A percentile compares a stretch with the other conserved stretches of the same genome.
Evolutionary conservation across 1,140 invertebrate species (phyloP).

Genomic region (Heliconius hermathena): DNA sequence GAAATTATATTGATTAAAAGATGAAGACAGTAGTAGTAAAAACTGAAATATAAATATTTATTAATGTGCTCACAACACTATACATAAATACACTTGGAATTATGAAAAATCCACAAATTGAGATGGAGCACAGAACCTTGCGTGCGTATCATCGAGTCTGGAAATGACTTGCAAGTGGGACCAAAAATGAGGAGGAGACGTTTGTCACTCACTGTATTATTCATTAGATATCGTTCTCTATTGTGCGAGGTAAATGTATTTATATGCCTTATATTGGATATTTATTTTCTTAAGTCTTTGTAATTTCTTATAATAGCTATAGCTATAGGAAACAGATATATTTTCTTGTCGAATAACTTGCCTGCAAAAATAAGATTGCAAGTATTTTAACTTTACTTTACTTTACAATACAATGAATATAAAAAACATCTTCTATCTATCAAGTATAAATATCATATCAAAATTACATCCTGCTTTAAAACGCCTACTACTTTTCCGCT

Average conservation of each 20-base stretch:
- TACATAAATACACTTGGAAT: slow-evolving; percentile 13
- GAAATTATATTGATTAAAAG: too few species aligned
- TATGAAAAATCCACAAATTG: slow-evolving; percentile 40
- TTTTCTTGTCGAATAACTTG: too few species aligned
- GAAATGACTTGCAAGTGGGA: slow-evolving; percentile 73
- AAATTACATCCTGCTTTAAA: too few species aligned
- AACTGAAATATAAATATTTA: neutral
- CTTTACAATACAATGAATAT: too few species aligned
- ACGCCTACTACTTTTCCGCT: too few species aligned
- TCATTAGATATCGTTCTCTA: slow-evolving; percentile 48
- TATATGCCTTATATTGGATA: slow-evolving; percentile 30
- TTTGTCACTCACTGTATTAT: slow-evolving; percentile 75
- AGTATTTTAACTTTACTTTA: too few species aligned
- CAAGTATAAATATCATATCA: too few species aligned
- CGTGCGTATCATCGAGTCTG: slow-evolving; percentile 67
- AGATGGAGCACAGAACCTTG: slow-evolving; percentile 53
- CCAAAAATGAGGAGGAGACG: slow-evolving; percentile 63
- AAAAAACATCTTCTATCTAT: too few species aligned
- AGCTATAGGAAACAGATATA: too few species aligned
- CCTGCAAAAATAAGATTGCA: too few species aligned
- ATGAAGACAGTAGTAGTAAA: neutral
- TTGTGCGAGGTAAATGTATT: slow-evolving; percentile 43
- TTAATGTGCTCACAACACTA: neutral
- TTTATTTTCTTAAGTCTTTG: too few species aligned
- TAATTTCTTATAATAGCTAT: too few species aligned